A percentile compares a stretch with the other conserved stretches of the same genome.
Evolutionary conservation across 2,888 invertebrate species (phyloP).

Genomic region (Lithophane leautieri): DNA sequence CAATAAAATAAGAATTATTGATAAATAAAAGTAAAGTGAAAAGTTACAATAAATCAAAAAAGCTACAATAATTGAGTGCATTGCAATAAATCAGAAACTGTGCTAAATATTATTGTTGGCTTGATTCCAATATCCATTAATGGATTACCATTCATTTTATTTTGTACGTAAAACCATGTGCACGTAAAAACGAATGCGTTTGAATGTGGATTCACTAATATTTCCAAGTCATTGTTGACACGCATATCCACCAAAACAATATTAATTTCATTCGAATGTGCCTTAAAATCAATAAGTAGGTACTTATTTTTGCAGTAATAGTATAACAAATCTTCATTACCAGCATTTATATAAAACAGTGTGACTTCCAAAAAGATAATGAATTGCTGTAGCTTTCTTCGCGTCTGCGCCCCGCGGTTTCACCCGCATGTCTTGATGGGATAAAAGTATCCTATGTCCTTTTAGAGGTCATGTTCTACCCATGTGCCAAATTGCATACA

Average conservation of each 20-base stretch:
- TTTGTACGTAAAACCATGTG: conserved; percentile 6
- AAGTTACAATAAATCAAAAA: background rate
- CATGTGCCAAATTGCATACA: no score
- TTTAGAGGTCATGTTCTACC: no score
- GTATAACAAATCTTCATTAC: background rate
- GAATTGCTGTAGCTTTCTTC: background rate
- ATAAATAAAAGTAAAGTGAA: background rate
- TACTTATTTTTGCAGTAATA: background rate
- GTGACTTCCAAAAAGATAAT: background rate
- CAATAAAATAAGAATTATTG: background rate
- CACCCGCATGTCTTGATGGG: no score
- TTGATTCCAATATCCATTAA: background rate
- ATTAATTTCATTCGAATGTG: background rate
- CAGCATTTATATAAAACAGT: background rate
- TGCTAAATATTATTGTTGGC: conserved; percentile 30
- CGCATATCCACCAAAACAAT: background rate
- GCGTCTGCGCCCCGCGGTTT: no score
- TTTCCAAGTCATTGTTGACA: conserved; percentile 1
- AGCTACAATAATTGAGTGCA: background rate
- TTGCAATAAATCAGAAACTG: conserved; percentile 18
- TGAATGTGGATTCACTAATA: background rate
- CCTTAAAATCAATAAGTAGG: background rate
- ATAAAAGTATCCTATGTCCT: no score
- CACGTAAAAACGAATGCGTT: background rate
- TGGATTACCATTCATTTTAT: conserved; percentile 17